Conservation (phyloP, 2,888 invertebrate genomes). For the Papilio gigon region DNA sequence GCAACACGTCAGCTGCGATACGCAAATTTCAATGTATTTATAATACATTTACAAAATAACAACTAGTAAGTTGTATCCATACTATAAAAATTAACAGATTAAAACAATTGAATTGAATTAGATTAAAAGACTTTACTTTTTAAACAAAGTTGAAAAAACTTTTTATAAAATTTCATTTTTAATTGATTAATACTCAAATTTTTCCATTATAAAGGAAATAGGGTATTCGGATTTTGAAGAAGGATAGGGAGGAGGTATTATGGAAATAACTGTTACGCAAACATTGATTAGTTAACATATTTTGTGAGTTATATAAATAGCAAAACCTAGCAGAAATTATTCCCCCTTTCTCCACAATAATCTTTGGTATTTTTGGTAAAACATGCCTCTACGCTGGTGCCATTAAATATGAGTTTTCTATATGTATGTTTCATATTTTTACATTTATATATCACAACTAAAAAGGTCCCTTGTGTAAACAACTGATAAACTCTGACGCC, state of each 20-base stretch:
- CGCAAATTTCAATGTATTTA: conserved; percentile 54
- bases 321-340: neutral
- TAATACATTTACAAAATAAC: neutral
- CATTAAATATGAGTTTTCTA: neutral
- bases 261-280: too few species aligned
- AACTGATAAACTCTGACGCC: conserved; percentile 7
- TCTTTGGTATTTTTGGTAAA: neutral
- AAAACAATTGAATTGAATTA: neutral
- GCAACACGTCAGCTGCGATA: conserved; percentile 90
- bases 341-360: neutral
- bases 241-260: too few species aligned
- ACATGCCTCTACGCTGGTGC: neutral
- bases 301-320: neutral
- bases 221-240: too few species aligned
- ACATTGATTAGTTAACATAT: too few species aligned
- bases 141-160: too few species aligned
- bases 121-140: too few species aligned
- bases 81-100: neutral
- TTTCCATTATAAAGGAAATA: too few species aligned
- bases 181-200: too few species aligned
- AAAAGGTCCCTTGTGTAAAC: neutral
- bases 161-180: too few species aligned
- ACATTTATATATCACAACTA: neutral
- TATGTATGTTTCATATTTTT: neutral
- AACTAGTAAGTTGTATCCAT: neutral